Evolutionary conservation across 2,113 vertebrate genomes (phyloP), one percentile per base, ranked within the genome.

Genomic region (Callipepla squamata): DNA sequence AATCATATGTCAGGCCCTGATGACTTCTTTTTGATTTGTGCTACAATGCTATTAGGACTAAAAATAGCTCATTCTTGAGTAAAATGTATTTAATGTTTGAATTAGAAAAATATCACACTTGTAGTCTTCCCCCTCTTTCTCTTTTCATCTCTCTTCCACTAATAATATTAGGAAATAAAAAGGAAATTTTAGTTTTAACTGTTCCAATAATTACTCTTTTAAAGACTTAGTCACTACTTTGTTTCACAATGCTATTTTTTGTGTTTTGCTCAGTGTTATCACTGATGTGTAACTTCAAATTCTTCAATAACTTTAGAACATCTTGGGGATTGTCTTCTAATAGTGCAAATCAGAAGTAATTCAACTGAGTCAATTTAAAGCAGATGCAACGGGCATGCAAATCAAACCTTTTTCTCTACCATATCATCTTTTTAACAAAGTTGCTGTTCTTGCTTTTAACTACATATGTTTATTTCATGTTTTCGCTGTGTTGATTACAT

Each of bases 311-410:
- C 44, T 87, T 87, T 80, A 47, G 69, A 95, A 44, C 11, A 36
- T 79, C 66, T 85, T 81, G 73, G 81, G 48, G 32, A 66, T 93
- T 87, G 81, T 81, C 59, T 93, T 72, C 45, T 85, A 75, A 76
- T 80, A 89, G 44, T 55, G 78, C 80, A 89, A 93, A 93, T 61
- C 36, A 61, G 75, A 68, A 85, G 38, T 69, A 91, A 88, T 79
- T 94, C 59, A 92, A 75, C 47, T 79, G 78, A 90, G 92, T 84
- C 85, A 92, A 94, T 96, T 90, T 88, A 78, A 94, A 94, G 51
- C 73, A 85, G 70, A 90, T 55, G 74, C 77, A 95, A 72, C 13
- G 73, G 66, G 59, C 63, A 86, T 95, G 82, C 90, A 93, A 94
- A 93, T 88, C 26, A 89, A 83, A 72, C 85, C 38, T 84, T 72